Evolutionary conservation across 2,888 invertebrate genomes (phyloP).

Genomic region (Agonopterix alstromeriana): DNA sequence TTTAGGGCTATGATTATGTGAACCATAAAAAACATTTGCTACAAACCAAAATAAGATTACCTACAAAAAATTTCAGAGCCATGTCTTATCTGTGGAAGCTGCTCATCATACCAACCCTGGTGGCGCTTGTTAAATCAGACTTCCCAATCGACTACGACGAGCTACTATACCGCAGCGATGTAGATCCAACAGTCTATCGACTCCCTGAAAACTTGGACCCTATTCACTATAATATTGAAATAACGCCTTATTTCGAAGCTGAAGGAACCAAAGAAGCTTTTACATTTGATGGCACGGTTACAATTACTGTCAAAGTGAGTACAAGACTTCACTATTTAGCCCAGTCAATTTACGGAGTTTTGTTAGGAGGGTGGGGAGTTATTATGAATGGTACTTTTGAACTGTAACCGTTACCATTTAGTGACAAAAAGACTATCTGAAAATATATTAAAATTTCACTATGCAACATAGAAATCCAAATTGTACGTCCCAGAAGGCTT

Average conservation of each 20-base stretch:
- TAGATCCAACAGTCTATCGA: conserved; percentile 32
- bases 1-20: too few species aligned
- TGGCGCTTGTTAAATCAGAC: conserved; percentile 35
- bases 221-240: conserved; percentile 63
- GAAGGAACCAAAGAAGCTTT: conserved; percentile 41
- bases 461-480: too few species aligned
- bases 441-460: too few species aligned
- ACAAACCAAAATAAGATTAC: too few species aligned
- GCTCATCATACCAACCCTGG: conserved; percentile 31
- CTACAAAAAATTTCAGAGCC: conserved; percentile 16
- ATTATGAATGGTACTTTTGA: too few species aligned
- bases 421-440: too few species aligned
- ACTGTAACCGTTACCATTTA: too few species aligned
- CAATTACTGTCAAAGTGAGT: conserved; percentile 49
- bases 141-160: conserved; percentile 40
- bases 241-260: conserved; percentile 71
- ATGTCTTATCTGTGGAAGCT: conserved; percentile 32
- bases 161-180: conserved; percentile 16
- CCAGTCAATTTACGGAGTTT: too few species aligned
- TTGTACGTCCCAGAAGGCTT: too few species aligned
- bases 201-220: conserved; percentile 68
- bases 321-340: too few species aligned
- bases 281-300: conserved; percentile 64
- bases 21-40: too few species aligned
- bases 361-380: too few species aligned